Base-by-base conservation (phyloP, 2,113 vertebrate genomes). In the Pollachius pollachius region DNA sequence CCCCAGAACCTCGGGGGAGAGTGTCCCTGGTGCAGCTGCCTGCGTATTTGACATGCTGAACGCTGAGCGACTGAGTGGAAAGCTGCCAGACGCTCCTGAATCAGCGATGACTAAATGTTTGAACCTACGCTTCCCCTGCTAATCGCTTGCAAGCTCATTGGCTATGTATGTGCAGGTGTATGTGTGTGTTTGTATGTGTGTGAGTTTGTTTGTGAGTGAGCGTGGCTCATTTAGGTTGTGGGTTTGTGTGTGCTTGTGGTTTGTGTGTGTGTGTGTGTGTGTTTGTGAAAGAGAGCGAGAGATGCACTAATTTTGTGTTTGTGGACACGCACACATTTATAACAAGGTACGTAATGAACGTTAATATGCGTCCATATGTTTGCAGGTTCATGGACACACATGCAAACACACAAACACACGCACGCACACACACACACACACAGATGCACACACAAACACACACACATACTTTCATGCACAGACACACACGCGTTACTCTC, bases 61-160 rank as follows among this genome's bases (percentile, higher is more conserved):
- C 73, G 73, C 71, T 72, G 75, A 83, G 78, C 67, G 63, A 79
- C 77, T 70, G 74, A 18, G 72, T 84, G 84, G 85, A 86, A 69
- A 52, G 54, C 66, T 72, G 87, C 81, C 85, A 88, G 81, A 37
- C 12, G 73, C 66, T 81, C 64, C 73, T 85, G 85, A 87, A 83
- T 89, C 84, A 88, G 81, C 78, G 73, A 52, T 85, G 86, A 85
- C 87, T 84, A 81, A 87, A 84, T 59, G 71, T 65, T 82, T 82
- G 78, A 84, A 87, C 70, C 83, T 66, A 65, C 68, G 59, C 72
- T 76, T 73, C 79, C 70, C 56, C 54, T 79, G 82, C 77, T 85
- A 84, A 87, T 87, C 69, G 70, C 72, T 61, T 80, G 78, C 73
- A 69, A 80, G 66, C 76, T 81, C 25, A 75, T 78, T 19, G 37